Base-by-base conservation (phyloP, 1,140 invertebrate species). In the Contarinia nasturtii region DNA sequence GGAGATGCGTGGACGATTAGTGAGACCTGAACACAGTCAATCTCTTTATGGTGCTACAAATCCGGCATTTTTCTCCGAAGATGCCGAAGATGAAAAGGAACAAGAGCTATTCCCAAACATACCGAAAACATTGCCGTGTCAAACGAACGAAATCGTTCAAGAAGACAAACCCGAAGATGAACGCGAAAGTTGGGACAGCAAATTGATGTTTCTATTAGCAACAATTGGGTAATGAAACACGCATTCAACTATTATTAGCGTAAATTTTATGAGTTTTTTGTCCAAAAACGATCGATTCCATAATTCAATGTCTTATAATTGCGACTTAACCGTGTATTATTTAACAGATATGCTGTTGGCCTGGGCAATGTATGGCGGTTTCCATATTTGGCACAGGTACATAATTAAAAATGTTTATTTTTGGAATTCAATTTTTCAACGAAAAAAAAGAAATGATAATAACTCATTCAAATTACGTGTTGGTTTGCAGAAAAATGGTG, bases 351-450 rank as follows among this genome's bases (percentile, higher is more conserved):
- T 54, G 87, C 88, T n/a, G 87, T 93, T 0, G 90, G 89, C 0
- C 69, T 95, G 7, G 89, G 89, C n/a, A 93, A 93, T 55, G 88
- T 93, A 1, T 94, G 89, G 89, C 70, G 86, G 52, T 90, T 91
- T 67, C 86, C 86, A 0, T 90, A 90, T 66, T 65, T 92, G 51
- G 86, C 86, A 1, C n/a, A n/a, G n/a, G n/a, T n/a, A n/a, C n/a
- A n/a, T n/a, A n/a, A n/a, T n/a, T n/a, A n/a, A n/a, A n/a, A n/a
- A n/a, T n/a, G n/a, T n/a, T n/a, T n/a, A n/a, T n/a, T n/a, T n/a
- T n/a, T n/a, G n/a, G n/a, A n/a, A n/a, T n/a, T n/a, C n/a, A n/a
- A n/a, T n/a, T n/a, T n/a, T n/a, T n/a, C n/a, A n/a, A n/a, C n/a
- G n/a, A n/a, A n/a, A n/a, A n/a, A n/a, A n/a, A n/a, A n/a, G n/a